phyloP scores from a whole-genome alignment of 2,888 invertebrate genomes.

The Caenorhabditis drosophilae region DNA sequence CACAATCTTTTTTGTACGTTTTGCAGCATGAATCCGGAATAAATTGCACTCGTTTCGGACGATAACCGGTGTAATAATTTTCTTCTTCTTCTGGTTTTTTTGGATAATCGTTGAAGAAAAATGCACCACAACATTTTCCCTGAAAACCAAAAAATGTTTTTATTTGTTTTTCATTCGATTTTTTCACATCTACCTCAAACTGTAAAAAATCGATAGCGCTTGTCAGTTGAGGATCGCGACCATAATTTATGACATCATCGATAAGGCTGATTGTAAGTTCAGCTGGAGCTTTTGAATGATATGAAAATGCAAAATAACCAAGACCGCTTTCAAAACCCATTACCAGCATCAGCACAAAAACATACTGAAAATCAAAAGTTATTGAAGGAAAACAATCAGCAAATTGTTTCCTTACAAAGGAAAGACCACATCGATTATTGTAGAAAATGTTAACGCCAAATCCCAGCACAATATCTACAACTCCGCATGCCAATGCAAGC shows the following conservation, averaged over 20 bases:
- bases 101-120: constrained; percentile 37
- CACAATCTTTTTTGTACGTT: constrained; percentile 32
- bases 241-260: constrained; percentile 22
- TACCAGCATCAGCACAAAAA: constrained; percentile 10
- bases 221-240: constrained; percentile 7
- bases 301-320: constrained; percentile 20
- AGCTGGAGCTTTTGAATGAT: constrained; percentile 11
- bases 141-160: constrained; percentile 6
- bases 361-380: constrained; percentile 12
- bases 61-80: constrained; percentile 8
- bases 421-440: constrained; percentile 13
- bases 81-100: constrained; percentile 30
- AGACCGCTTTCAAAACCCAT: constrained; percentile 19
- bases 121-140: constrained; percentile 45
- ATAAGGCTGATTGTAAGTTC: constrained; percentile 14
- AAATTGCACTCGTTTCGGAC: constrained; percentile 28
- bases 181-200: constrained; percentile 9
- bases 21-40: constrained; percentile 47
- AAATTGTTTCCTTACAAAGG: constrained; percentile 29
- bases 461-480: constrained; percentile 20
- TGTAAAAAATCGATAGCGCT: constrained; percentile 21
- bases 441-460: constrained; percentile 16
- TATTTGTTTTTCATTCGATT: neutral
- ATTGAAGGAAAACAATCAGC: neutral
- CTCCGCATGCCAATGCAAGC: constrained; percentile 24